Conservation (phyloP, 2,888 invertebrate genomes). For the Hirtodrosophila alboralis region DNA sequence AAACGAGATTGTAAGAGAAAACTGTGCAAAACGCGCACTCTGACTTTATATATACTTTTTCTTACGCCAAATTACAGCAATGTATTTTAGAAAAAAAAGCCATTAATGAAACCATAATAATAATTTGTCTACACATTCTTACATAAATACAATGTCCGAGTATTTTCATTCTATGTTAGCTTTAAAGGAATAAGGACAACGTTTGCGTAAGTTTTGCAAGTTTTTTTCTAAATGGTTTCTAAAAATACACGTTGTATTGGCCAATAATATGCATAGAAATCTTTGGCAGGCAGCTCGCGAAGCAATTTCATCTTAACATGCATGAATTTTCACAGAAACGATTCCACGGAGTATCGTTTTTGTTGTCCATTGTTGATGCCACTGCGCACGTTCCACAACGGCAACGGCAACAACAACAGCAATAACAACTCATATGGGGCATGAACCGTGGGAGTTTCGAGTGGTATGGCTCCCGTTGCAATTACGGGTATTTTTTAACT, state of each 20-base stretch:
- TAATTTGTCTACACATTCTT: slow-evolving; percentile 61
- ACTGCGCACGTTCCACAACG: slow-evolving; percentile 64
- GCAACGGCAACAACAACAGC: slow-evolving; percentile 49
- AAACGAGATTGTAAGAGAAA: slow-evolving; percentile 2
- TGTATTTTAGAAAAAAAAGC: slow-evolving; percentile 58
- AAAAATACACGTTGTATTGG: slow-evolving; percentile 4
- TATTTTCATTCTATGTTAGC: background rate
- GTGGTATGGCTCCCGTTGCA: slow-evolving; percentile 65
- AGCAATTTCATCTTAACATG: slow-evolving; percentile 64
- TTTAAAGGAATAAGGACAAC: background rate
- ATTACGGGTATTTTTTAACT: slow-evolving; percentile 80
- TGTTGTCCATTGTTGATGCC: slow-evolving; percentile 54
- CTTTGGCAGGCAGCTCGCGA: slow-evolving; percentile 25
- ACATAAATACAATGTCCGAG: slow-evolving; percentile 3
- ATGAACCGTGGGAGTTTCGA: slow-evolving; percentile 59
- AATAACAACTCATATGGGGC: slow-evolving; percentile 72
- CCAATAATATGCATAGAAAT: slow-evolving; percentile 44
- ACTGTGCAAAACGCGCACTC: slow-evolving; percentile 4
- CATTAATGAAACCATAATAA: slow-evolving; percentile 66
- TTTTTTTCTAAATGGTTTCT: slow-evolving; percentile 4
- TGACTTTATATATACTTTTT: background rate
- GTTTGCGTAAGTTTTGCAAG: slow-evolving; percentile 2
- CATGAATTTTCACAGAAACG: slow-evolving; percentile 66
- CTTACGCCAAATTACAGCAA: slow-evolving; percentile 29
- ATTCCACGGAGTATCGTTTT: slow-evolving; percentile 66